phyloP scores from a whole-genome alignment of 2,888 invertebrate species.

The Siphonodentalium dalli region DNA sequence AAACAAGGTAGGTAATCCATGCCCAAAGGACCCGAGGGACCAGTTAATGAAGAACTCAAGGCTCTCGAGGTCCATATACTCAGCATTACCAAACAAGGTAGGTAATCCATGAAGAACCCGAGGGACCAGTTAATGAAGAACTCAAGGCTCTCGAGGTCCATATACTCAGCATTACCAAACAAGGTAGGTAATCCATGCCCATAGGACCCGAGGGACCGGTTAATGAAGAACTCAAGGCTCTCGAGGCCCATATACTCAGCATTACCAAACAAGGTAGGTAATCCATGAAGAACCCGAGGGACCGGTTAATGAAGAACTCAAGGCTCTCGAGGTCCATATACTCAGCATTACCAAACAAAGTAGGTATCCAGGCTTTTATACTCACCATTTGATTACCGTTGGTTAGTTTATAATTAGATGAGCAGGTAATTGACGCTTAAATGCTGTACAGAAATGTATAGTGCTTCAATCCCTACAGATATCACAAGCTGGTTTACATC shows the following conservation, averaged over 20 bases:
- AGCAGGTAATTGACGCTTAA: too few species aligned
- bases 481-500: too few species aligned
- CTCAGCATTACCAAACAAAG: conserved; percentile 57
- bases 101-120: conserved; percentile 40
- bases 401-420: too few species aligned
- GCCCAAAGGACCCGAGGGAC: conserved; percentile 45
- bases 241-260: conserved; percentile 61
- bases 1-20: conserved; percentile 53
- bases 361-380: too few species aligned
- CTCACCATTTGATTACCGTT: too few species aligned
- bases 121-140: conserved; percentile 56
- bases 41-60: conserved; percentile 59
- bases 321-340: conserved; percentile 62
- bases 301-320: conserved; percentile 59
- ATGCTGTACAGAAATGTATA: too few species aligned
- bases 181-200: conserved; percentile 51
- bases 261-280: conserved; percentile 56
- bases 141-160: conserved; percentile 62
- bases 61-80: conserved; percentile 63
- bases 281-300: conserved; percentile 44
- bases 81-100: conserved; percentile 45
- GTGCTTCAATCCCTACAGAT: too few species aligned
- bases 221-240: conserved; percentile 61
- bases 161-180: conserved; percentile 56
- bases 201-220: conserved; percentile 46